Evolutionary conservation across 2,113 vertebrate species (phyloP), one percentile per base, ranked within the genome.

Genomic region (Cynocephalus volans): DNA sequence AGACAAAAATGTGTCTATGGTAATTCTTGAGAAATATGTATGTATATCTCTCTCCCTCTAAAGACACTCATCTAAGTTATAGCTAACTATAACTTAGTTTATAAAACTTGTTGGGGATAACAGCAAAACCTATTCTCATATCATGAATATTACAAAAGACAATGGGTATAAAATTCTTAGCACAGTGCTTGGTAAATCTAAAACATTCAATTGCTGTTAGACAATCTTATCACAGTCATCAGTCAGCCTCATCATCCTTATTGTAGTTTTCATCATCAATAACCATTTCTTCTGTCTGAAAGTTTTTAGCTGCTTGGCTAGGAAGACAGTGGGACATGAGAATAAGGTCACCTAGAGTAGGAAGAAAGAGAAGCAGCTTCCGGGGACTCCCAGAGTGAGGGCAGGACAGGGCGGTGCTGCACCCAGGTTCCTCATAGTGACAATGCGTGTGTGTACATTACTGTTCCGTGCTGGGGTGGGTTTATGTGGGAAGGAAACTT

Each of bases 381-480:
- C 31, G 5, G 31, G 10, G 6, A 70, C 9, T 75, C 18, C 3
- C n/a, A 70, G 41, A 52, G 24, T 11, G 3, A 48, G 54, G 33
- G 10, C 8, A 62, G 67, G 8, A 13, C 4, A n/a, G 11, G 11
- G 1, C 2, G 10, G 9, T 33, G 58, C 14, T 33, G 17, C 12
- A 0, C 5, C 6, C 9, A 76, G 3, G 10, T 3, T 41, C 28
- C 10, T 19, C 6, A 1, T 69, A 2, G 10, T 14, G 28, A 41
- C 41, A 4, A 31, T 13, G 21, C 50, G 17, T 6, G 5, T 54
- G 9, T 58, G 1, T 65, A 73, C 13, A 11, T 17, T 76, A 9
- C 7, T 56, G 7, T n/a, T 26, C 26, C 14, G 24, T 80, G 28
- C 48, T 15, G 3, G 9, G 50, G 10, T 41, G 31, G 23, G 5